Evolutionary conservation across 2,888 invertebrate species (phyloP).

Genomic region (Drosophila stalkeri): DNA sequence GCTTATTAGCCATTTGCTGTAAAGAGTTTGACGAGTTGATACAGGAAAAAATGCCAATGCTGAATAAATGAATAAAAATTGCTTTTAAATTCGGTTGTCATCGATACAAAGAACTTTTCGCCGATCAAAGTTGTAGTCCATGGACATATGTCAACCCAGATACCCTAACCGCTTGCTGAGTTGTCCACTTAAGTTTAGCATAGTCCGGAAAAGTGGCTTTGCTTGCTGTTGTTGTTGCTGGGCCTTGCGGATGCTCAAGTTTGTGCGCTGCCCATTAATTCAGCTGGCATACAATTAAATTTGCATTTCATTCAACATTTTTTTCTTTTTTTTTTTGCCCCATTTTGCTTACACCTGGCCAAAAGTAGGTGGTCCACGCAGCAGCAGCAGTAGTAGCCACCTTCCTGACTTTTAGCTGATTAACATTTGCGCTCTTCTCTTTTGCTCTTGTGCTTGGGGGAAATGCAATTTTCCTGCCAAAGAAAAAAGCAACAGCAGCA

Average conservation of each 20-base stretch:
- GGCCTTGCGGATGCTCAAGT: conserved; percentile 21
- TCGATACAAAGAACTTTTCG: background rate
- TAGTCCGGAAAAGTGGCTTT: conserved; percentile 15
- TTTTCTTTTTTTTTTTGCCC: conserved; percentile 20
- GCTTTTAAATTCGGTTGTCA: background rate
- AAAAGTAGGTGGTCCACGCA: conserved; percentile 19
- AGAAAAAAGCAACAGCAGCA: conserved; percentile 49
- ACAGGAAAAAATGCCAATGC: background rate
- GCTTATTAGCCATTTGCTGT: background rate
- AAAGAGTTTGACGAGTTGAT: background rate
- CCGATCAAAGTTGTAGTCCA: background rate
- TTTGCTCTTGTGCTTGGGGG: conserved; percentile 44
- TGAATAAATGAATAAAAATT: conserved; percentile 2
- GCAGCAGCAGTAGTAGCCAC: conserved; percentile 19
- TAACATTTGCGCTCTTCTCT: conserved; percentile 76
- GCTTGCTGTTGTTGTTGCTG: conserved; percentile 20
- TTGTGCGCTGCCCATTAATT: conserved; percentile 70
- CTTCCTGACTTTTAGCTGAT: conserved; percentile 80
- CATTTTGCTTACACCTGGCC: conserved; percentile 37
- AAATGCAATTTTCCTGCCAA: conserved; percentile 71
- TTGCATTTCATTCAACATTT: conserved; percentile 75
- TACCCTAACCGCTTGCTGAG: conserved; percentile 5
- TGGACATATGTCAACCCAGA: conserved; percentile 2
- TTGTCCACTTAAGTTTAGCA: conserved; percentile 53
- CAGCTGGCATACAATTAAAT: conserved; percentile 82